Conservation (phyloP, 2,113 vertebrate genomes). For the Romanogobio albipinnatus region DNA sequence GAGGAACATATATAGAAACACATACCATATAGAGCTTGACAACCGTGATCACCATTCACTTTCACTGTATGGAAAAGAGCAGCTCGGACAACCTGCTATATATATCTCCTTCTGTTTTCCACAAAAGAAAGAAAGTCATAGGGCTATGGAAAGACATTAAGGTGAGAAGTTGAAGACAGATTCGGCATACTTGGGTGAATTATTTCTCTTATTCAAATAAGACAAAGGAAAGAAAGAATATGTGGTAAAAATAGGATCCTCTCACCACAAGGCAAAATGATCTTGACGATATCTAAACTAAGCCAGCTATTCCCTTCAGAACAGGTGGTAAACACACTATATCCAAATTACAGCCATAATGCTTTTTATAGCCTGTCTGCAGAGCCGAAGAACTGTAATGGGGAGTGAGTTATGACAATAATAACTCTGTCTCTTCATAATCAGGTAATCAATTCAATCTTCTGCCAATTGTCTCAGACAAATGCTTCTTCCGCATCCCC, state of each 20-base stretch:
- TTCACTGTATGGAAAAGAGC: background rate
- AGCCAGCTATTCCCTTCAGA: constrained; percentile 37
- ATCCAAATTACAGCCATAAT: constrained; percentile 66
- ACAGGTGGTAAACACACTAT: constrained; percentile 60
- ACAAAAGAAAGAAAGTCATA: background rate
- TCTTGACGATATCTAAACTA: constrained; percentile 36
- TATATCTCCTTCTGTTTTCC: background rate
- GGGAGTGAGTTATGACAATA: constrained; percentile 80
- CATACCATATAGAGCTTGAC: background rate
- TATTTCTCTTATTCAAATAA: background rate
- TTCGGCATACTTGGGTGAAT: background rate
- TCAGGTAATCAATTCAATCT: constrained; percentile 80
- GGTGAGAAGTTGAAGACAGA: background rate
- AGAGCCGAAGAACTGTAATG: constrained; percentile 69
- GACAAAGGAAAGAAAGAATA: background rate
- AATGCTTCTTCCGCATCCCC: constrained; percentile 67
- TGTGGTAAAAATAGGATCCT: constrained; percentile 13
- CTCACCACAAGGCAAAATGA: constrained; percentile 15
- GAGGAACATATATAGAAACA: too few species aligned
- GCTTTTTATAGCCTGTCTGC: constrained; percentile 68
- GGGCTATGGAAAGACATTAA: background rate
- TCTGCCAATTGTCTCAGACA: constrained; percentile 72
- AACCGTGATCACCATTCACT: background rate
- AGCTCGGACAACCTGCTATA: background rate
- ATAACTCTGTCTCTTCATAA: constrained; percentile 78